Evolutionary conservation across 1,140 invertebrate genomes (phyloP).

Genomic region (Maconellicoccus hirsutus): DNA sequence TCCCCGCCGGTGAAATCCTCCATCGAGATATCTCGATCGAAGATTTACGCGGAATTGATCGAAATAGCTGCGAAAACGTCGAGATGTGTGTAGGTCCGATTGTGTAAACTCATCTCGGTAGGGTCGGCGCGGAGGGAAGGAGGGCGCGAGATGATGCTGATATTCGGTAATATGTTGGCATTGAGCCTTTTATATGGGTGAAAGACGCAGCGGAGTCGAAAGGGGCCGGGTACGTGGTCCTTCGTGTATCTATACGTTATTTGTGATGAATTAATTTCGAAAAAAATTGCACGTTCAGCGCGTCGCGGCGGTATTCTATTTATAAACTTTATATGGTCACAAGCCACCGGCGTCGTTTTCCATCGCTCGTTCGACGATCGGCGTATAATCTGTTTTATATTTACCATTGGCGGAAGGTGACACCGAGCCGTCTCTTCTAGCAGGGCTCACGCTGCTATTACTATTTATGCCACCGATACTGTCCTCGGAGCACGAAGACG

Average conservation of each 20-base stretch:
- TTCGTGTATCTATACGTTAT: neutral
- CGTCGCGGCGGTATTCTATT: neutral
- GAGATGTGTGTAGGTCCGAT: too few relatives aligned
- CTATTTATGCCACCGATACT: neutral
- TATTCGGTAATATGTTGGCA: neutral
- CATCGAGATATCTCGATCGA: too few relatives aligned
- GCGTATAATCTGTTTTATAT: neutral
- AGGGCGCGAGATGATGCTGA: too few relatives aligned
- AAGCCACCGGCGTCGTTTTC: neutral
- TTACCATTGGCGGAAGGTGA: neutral
- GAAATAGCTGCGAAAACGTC: too few relatives aligned
- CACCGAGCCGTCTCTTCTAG: neutral
- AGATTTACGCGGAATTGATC: too few relatives aligned
- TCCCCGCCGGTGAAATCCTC: too few relatives aligned
- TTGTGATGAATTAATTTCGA: slow-evolving; percentile 9
- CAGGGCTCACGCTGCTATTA: neutral
- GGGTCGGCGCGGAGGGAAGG: too few relatives aligned
- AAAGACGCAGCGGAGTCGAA: neutral
- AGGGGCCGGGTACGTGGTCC: too few relatives aligned
- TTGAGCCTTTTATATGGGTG: neutral
- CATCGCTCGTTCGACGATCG: neutral
- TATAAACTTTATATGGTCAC: neutral
- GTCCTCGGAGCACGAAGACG: neutral
- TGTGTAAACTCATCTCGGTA: too few relatives aligned
- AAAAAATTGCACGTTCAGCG: neutral